Base-by-base conservation (phyloP, 2,888 invertebrate species). In the Drosophila siamana region DNA sequence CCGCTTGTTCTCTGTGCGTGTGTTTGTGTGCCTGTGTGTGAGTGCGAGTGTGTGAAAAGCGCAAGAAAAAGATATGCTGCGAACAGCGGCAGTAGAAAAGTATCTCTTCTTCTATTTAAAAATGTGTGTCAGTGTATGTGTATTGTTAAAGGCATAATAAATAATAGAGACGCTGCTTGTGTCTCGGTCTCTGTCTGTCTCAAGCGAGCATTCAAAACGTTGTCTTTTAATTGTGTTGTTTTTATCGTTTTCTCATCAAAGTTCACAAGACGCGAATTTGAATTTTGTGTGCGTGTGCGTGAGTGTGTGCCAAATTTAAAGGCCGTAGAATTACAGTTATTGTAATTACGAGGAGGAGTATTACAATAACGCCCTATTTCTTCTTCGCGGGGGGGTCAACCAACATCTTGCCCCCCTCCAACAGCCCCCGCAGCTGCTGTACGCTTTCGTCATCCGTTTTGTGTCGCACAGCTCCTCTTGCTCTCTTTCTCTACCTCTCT, bases 61-160 rank as follows among this genome's bases (percentile, higher is more conserved):
- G 64, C 69, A 85, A 74, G 83, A 80, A 82, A 74, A 84, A 84
- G 75, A 83, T 78, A 86, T 84, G 85, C 75, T 78, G 78, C 73
- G 75, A 57, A 63, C 63, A 55, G 59, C 71, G 71, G 70, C 68
- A 64, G 70, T 62, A 81, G 82, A 81, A 84, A 86, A 84, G 75
- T 83, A 83, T 86, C 81, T 86, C 74, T 78, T 77, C 81, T 80
- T 86, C 86, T 83, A 83, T 83, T 83, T 83, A 81, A 87, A 81
- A 87, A 85, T 87, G 85, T 83, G 87, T 83, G 83, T 85, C 87
- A 87, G 87, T 83, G 83, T 83, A 74, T 86, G 87, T 84, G 75
- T 68, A 74, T 78, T 78, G 78, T 78, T 66, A 65, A 74, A 67
- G 76, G 60, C 71, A 85, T 78, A 81, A 85, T 87, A 83, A 83